Conservation (phyloP, 2,888 invertebrate genomes). For the Apotomis capreana region DNA sequence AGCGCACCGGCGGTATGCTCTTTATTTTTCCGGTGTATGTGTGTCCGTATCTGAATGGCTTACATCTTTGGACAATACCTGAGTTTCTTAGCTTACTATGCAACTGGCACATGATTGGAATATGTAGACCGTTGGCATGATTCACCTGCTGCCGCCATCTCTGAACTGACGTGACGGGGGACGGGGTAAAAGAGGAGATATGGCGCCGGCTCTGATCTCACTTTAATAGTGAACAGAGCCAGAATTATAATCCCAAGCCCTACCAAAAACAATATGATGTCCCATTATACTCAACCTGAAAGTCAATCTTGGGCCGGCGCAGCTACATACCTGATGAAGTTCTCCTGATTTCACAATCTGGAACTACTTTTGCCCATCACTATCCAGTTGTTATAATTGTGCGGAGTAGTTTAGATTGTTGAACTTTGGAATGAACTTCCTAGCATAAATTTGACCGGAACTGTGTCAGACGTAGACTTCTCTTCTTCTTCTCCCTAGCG, state of each 20-base stretch:
- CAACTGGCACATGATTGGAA: constrained; percentile 41
- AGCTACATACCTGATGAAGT: neutral
- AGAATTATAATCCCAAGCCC: neutral
- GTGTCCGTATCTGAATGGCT: constrained; percentile 39
- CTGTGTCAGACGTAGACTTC: constrained; percentile 25
- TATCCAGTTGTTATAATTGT: neutral
- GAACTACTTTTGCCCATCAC: neutral
- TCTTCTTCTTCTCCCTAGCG: constrained; percentile 33
- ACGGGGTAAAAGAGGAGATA: constrained; percentile 1
- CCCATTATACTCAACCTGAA: neutral
- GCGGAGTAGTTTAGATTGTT: neutral
- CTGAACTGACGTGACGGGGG: constrained; percentile 29
- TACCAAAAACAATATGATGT: neutral
- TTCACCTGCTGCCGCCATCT: constrained; percentile 36
- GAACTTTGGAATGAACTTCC: neutral
- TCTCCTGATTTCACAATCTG: neutral
- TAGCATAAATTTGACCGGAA: constrained; percentile 10
- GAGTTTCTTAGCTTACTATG: constrained; percentile 41
- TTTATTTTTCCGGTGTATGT: constrained; percentile 35
- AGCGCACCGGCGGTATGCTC: constrained; percentile 21
- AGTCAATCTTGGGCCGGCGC: neutral
- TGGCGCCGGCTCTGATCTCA: constrained; percentile 8
- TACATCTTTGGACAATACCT: constrained; percentile 41
- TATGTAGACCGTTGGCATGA: constrained; percentile 40
- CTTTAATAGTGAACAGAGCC: neutral